These are phyloP conservation scores for Bhutanitis thaidina DNA, from an alignment of 2,888 invertebrate genomes.

Conservation along the genomic window DNA sequence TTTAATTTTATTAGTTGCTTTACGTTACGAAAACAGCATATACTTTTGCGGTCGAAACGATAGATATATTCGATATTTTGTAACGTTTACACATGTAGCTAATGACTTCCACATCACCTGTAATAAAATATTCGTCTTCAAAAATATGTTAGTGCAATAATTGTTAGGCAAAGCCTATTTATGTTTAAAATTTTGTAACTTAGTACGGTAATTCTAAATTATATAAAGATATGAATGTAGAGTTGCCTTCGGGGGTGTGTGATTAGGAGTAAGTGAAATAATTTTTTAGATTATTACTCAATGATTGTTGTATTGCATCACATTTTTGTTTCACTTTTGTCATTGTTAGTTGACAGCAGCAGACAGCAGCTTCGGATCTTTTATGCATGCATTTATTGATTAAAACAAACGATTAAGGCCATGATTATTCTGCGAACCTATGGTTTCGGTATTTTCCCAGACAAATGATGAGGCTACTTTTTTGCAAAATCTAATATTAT, in stretches of 20 bases:
- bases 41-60: neutral
- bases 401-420: no score
- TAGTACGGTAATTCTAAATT: slow-evolving; percentile 63
- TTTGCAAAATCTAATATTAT: slow-evolving; percentile 45
- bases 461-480: slow-evolving; percentile 66
- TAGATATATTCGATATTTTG: neutral
- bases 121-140: slow-evolving; percentile 60
- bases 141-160: slow-evolving; percentile 77
- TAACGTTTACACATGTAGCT: neutral
- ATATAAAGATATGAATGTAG: slow-evolving; percentile 27
- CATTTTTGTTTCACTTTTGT: slow-evolving; percentile 40
- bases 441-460: slow-evolving; percentile 26
- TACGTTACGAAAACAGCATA: no score
- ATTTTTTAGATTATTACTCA: slow-evolving; percentile 26
- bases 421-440: neutral
- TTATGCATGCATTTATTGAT: no score
- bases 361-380: no score
- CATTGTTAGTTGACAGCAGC: slow-evolving; percentile 26
- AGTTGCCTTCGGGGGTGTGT: slow-evolving; percentile 26
- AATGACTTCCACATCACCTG: slow-evolving; percentile 42
- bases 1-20: no score
- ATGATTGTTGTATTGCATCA: slow-evolving; percentile 26
- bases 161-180: slow-evolving; percentile 72
- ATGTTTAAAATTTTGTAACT: slow-evolving; percentile 66
- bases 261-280: slow-evolving; percentile 33